These are phyloP conservation scores for Crotophaga sulcirostris DNA, from an alignment of 2,113 vertebrate genomes.

Conservation along the genomic window DNA sequence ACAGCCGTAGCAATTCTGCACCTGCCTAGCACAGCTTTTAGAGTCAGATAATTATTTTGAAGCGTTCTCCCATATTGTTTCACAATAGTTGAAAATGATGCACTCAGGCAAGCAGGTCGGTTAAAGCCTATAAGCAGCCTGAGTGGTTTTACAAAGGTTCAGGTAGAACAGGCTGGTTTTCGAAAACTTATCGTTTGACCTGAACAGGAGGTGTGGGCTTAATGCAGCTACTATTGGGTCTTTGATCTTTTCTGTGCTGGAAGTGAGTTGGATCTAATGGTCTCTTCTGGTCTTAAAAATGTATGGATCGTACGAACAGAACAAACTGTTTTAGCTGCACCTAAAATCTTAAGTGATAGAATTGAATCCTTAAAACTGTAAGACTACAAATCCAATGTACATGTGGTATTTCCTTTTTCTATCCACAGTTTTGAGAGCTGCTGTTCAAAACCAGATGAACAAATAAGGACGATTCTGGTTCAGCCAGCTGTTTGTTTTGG, in stretches of 20 bases:
- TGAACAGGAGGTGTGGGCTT: neutral
- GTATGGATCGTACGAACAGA: neutral
- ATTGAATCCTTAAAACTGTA: neutral
- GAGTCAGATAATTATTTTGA: conserved; percentile 18
- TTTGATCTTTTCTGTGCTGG: neutral
- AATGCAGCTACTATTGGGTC: neutral
- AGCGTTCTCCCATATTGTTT: neutral
- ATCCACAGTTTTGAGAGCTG: neutral
- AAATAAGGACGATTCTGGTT: conserved; percentile 44
- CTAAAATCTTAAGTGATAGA: neutral
- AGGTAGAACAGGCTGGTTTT: neutral
- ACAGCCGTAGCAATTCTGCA: conserved; percentile 11
- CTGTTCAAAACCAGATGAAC: conserved; percentile 24
- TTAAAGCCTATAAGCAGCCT: neutral
- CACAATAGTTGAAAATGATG: neutral
- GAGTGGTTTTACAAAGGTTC: neutral
- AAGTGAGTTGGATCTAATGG: neutral
- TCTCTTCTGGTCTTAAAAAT: neutral
- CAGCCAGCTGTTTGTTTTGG: conserved; percentile 36
- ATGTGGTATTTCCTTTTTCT: conserved; percentile 19
- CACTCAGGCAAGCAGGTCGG: neutral
- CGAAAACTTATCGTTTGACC: neutral
- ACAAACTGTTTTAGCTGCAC: neutral
- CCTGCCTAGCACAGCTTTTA: neutral
- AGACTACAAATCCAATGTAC: neutral